Conservation (phyloP, 2,113 vertebrate species). For the Marmota monax region DNA sequence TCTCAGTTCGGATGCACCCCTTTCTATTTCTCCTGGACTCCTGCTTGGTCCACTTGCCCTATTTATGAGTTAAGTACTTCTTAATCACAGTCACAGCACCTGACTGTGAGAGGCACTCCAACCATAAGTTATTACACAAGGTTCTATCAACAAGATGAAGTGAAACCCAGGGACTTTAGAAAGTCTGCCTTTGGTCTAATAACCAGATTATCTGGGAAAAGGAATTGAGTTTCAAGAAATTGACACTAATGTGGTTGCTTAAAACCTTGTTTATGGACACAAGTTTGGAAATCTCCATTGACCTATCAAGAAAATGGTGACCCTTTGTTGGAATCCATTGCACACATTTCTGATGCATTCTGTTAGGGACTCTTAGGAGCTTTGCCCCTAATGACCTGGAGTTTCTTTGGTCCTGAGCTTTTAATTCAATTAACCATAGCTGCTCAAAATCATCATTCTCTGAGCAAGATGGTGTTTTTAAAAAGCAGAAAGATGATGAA, state of each 20-base stretch:
- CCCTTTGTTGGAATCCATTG: neutral
- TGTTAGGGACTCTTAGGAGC: too few relatives aligned
- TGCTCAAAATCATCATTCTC: neutral
- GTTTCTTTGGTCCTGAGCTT: neutral
- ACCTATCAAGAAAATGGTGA: neutral
- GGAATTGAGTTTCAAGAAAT: conserved; percentile 35
- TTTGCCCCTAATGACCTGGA: neutral
- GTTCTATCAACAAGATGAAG: conserved; percentile 34
- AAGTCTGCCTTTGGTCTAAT: neutral
- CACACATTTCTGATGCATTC: neutral
- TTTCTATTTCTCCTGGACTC: neutral
- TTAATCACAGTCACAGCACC: neutral
- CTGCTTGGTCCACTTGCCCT: neutral
- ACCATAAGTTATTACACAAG: neutral
- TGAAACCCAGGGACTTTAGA: conserved; percentile 9
- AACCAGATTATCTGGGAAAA: neutral
- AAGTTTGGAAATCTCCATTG: neutral
- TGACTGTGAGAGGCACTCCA: neutral
- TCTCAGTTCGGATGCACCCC: neutral
- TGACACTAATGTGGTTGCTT: neutral
- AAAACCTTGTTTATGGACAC: neutral
- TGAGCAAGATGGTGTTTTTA: neutral
- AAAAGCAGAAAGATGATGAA: neutral
- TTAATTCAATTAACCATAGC: neutral
- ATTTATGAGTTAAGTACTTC: neutral